Percentiles rank a stretch among this genome's conserved stretches.
phyloP scores from a whole-genome alignment of 2,113 vertebrate genomes.

The Perccottus glenii region DNA sequence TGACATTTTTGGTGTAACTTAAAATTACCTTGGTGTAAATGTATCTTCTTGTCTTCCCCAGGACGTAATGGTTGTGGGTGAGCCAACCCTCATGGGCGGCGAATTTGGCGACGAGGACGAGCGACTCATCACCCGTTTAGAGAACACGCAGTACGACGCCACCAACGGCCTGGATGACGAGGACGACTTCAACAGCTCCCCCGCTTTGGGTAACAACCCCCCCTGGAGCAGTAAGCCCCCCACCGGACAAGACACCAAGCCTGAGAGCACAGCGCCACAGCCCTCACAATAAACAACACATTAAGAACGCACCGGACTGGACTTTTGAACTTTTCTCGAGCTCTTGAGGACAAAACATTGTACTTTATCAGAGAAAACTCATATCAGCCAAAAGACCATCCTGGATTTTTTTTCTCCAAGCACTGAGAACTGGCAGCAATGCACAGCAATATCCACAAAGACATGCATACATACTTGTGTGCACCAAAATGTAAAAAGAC shows the following conservation, averaged over 20 bases:
- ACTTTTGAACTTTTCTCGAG: constrained; percentile 39
- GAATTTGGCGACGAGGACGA: constrained; percentile 99
- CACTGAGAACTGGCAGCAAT: constrained; percentile 52
- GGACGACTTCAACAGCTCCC: constrained; percentile 97
- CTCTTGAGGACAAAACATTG: constrained; percentile 53
- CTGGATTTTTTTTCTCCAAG: constrained; percentile 63
- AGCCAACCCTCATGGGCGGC: constrained; percentile 98
- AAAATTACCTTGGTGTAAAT: not conserved
- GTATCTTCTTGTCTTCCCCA: constrained; percentile 53
- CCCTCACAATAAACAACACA: constrained; percentile 86
- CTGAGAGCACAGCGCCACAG: constrained; percentile 94
- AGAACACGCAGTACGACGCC: constrained; percentile 99
- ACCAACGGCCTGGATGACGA: constrained; percentile 98
- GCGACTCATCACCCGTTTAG: constrained; percentile 99
- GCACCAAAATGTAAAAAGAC: constrained; percentile 55
- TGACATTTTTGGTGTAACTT: no score
- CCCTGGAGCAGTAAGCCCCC: constrained; percentile 95
- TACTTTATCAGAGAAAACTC: constrained; percentile 52
- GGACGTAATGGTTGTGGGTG: constrained; percentile 99
- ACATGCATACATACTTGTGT: constrained; percentile 57
- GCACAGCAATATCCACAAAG: constrained; percentile 68
- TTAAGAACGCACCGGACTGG: constrained; percentile 37
- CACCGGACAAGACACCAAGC: constrained; percentile 90
- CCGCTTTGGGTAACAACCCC: constrained; percentile 93
- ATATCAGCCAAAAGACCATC: constrained; percentile 49